Evolutionary conservation across 2,113 vertebrate species (phyloP).

Genomic region (Chaetodon trifascialis): DNA sequence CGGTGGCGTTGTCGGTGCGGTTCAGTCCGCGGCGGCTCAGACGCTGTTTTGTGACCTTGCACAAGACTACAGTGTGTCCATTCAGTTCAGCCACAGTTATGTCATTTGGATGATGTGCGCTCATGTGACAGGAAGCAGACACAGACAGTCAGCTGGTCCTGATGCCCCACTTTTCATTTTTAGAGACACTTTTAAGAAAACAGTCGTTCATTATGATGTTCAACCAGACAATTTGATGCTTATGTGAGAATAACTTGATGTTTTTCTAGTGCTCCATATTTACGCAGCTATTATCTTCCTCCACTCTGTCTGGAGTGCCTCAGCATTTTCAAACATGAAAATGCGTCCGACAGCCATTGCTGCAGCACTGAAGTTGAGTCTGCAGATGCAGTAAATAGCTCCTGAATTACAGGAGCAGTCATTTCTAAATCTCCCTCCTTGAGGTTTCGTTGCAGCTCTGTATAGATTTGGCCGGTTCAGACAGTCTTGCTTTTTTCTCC

Average conservation of each 20-base stretch:
- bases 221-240: neutral
- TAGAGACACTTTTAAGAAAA: neutral
- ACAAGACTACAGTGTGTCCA: constrained; percentile 5
- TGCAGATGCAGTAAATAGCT: constrained; percentile 35
- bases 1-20: neutral
- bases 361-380: constrained; percentile 8
- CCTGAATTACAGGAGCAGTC: constrained; percentile 29
- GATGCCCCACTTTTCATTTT: neutral
- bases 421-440: constrained; percentile 16
- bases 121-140: constrained; percentile 9
- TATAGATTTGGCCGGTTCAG: constrained; percentile 15
- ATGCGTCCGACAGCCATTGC: neutral
- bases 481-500: neutral
- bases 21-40: neutral
- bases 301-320: neutral
- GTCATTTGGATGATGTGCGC: neutral
- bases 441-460: constrained; percentile 15
- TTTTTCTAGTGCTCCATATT: neutral
- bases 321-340: constrained; percentile 6
- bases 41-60: neutral
- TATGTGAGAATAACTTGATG: neutral
- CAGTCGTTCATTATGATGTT: neutral
- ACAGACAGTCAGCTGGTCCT: neutral
- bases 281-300: constrained; percentile 1
- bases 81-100: constrained; percentile 1